These are phyloP conservation scores for Ophioninae sp. DNA, from an alignment of 2,888 invertebrate genomes.

Conservation along the genomic window DNA sequence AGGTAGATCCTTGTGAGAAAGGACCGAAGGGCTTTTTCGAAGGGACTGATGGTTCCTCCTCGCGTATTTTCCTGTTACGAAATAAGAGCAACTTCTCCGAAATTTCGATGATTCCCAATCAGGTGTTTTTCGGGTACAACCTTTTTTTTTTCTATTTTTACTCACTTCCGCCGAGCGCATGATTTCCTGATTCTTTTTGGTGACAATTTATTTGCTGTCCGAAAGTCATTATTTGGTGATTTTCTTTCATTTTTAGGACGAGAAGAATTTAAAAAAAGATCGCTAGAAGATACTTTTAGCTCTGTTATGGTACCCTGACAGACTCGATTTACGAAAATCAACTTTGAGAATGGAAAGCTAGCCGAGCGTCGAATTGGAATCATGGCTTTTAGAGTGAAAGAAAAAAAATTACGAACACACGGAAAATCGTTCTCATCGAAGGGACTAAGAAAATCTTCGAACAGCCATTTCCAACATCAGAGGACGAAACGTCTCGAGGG, in stretches of 20 bases:
- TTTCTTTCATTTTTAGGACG: not conserved
- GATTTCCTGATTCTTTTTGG: slow-evolving; percentile 38
- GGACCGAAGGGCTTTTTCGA: not conserved
- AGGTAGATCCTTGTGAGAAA: not conserved
- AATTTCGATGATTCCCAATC: not conserved
- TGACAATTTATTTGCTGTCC: slow-evolving; percentile 45
- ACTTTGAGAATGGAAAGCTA: slow-evolving; percentile 39
- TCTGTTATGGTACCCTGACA: slow-evolving; percentile 47
- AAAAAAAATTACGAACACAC: too few species aligned
- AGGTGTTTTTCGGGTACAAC: not conserved
- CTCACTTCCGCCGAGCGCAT: slow-evolving; percentile 23
- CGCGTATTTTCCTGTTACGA: slow-evolving; percentile 43
- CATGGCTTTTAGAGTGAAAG: too few species aligned
- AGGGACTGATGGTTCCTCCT: slow-evolving; percentile 16
- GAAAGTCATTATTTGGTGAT: not conserved
- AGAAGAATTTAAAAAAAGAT: not conserved
- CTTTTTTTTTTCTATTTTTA: not conserved
- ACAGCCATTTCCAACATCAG: not conserved
- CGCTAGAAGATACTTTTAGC: not conserved
- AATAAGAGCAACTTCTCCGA: slow-evolving; percentile 49
- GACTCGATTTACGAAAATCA: slow-evolving; percentile 36
- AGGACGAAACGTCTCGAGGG: not conserved
- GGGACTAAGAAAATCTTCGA: too few species aligned
- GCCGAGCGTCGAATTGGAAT: slow-evolving; percentile 26
- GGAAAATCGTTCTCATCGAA: too few species aligned